Percentiles rank a stretch among this genome's conserved stretches.
Conservation (phyloP, 35 echinoderm and acorn worm species). For the Apostichopus parvimensis region DNA sequence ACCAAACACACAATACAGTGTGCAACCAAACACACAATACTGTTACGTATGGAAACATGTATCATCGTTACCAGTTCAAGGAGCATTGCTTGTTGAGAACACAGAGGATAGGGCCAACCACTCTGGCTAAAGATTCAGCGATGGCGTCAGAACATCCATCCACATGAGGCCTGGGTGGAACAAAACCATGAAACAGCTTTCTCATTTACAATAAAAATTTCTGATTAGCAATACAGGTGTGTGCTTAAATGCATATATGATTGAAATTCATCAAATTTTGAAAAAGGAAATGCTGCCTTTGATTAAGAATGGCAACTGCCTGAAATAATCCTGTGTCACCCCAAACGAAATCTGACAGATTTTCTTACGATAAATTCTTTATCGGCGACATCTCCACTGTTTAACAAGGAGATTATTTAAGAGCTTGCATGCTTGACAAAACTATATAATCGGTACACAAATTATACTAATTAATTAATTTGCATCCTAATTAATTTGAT, state of each 20-base stretch:
- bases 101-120: not conserved
- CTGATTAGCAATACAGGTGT: too few species aligned
- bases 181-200: not conserved
- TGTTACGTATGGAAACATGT: too few species aligned
- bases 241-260: too few species aligned
- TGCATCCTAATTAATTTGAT: not conserved
- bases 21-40: not conserved
- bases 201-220: too few species aligned
- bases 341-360: too few species aligned
- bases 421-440: not conserved
- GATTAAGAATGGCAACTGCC: too few species aligned
- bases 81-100: conserved; percentile 25
- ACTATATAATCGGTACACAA: conserved; percentile 15
- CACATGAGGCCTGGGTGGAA: not conserved
- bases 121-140: conserved; percentile 2
- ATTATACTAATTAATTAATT: conserved; percentile 7
- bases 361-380: too few species aligned
- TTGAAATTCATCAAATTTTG: too few species aligned
- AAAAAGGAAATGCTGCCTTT: too few species aligned
- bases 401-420: conserved; percentile 28
- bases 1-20: too few species aligned
- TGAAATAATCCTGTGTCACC: not conserved
- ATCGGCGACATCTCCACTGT: not conserved
- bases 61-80: conserved; percentile 16
- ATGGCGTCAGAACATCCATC: conserved; percentile 5